Conservation (phyloP, 92 coral and sea anemone genomes). For the Blastomussa wellsi region DNA sequence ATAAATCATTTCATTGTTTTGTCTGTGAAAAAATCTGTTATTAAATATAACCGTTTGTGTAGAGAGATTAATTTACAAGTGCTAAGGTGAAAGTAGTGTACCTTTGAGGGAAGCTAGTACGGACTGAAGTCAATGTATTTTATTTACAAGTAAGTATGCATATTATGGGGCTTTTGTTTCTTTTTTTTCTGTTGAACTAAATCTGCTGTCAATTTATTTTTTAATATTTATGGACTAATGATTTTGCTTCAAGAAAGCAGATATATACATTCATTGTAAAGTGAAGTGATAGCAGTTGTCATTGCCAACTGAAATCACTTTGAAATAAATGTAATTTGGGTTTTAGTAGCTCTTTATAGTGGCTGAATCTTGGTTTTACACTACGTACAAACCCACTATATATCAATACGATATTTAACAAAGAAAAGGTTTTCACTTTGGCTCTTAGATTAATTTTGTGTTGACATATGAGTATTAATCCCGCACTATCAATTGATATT, state of each 20-base stretch:
- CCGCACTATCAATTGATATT: too few species aligned
- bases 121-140: not conserved
- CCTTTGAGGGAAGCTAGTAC: not conserved
- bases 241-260: not conserved
- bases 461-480: too few species aligned
- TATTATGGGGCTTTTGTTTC: not conserved
- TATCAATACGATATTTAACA: too few species aligned
- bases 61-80: not conserved
- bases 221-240: not conserved
- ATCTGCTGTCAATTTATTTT: not conserved
- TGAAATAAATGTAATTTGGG: not conserved
- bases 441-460: too few species aligned
- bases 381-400: too few species aligned
- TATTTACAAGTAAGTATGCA: not conserved
- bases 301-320: not conserved
- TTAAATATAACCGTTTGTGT: not conserved
- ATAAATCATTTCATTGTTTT: not conserved
- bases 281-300: not conserved
- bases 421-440: too few species aligned
- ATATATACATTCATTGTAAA: not conserved
- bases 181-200: not conserved
- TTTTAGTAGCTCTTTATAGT: not conserved
- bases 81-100: not conserved
- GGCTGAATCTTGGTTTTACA: not conserved
- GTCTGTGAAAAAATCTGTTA: not conserved